Conservation (phyloP, 2,888 invertebrate genomes). For the Lasioglossum villosulum region DNA sequence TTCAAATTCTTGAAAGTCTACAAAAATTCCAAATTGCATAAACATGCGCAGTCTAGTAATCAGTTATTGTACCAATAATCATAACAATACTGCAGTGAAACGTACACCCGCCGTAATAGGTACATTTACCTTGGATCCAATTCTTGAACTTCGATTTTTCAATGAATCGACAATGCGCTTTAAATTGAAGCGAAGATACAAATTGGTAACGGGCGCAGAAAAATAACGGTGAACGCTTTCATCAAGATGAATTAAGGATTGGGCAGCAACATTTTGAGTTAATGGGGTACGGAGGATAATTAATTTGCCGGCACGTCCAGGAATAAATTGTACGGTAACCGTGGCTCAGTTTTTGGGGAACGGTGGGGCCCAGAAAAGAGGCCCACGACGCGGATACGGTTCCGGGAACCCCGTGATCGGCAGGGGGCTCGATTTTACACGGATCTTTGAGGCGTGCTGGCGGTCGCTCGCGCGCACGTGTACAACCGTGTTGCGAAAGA, state of each 20-base stretch:
- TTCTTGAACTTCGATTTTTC: background rate
- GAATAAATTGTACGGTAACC: background rate
- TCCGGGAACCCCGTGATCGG: constrained; percentile 11
- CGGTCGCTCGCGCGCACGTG: constrained; percentile 51
- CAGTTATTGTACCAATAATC: too few relatives aligned
- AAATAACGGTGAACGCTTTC: background rate
- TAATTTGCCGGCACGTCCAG: background rate
- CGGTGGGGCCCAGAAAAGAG: background rate
- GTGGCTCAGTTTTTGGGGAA: background rate
- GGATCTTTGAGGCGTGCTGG: constrained; percentile 46
- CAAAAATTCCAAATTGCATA: too few relatives aligned
- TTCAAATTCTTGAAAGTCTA: too few relatives aligned
- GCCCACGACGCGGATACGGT: constrained; percentile 15
- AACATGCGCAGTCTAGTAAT: too few relatives aligned
- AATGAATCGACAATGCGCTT: background rate
- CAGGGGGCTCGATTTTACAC: constrained; percentile 55
- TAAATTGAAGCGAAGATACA: background rate
- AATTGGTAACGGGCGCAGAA: background rate
- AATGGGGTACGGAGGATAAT: background rate
- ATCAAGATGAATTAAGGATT: background rate
- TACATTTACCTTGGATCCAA: too few relatives aligned
- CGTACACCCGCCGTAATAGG: too few relatives aligned
- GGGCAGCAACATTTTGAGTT: background rate
- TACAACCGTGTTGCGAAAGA: constrained; percentile 72
- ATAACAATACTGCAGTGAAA: too few relatives aligned